Base-by-base conservation (phyloP, 2,888 invertebrate genomes). In the Acleris sparsana region DNA sequence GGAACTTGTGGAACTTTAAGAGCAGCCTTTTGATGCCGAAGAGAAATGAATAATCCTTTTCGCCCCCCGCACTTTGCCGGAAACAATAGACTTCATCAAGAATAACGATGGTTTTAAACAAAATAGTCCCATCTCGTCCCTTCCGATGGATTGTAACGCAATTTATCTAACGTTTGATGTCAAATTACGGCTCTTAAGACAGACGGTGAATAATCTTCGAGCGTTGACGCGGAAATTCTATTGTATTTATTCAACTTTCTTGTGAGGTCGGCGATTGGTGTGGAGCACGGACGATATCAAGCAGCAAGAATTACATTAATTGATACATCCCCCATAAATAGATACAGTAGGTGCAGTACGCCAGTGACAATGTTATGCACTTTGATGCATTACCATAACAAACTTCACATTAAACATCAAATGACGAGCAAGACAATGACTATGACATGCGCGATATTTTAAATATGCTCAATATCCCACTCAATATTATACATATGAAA, bases 41-140 rank as follows among this genome's bases (percentile, higher is more conserved):
- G 77, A 72, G 85, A 80, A 86, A 87, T 87, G 85, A 89, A 88
- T 89, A 89, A 90, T 89, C 89, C 89, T 86, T 87, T 85, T 76
- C 80, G 80, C 74, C 81, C 33, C 79, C 74, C 83, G 78, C 82
- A 83, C 83, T 87, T 83, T 76, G 69, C 73, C 69, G 74, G 71
- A 82, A 84, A 91, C 91, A 92, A 92, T 88, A 81, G 89, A 80
- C 80, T 85, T 86, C 85, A 87, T 89, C 87, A 87, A 83, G 86
- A 86, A 84, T 87, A 88, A 88, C 86, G 86, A 86, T 82, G 86
- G 84, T 78, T 81, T 88, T 81, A 87, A 87, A 89, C 87, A 88
- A 91, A 89, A 89, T 85, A 89, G 82, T 80, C 84, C 83, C 61
- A 53, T 62, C 66, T 53, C 57, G 66, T 70, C 71, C 58, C 67